These are phyloP conservation scores for Callosobruchus maculatus DNA, from an alignment of 2,888 invertebrate species.

Conservation along the genomic window DNA sequence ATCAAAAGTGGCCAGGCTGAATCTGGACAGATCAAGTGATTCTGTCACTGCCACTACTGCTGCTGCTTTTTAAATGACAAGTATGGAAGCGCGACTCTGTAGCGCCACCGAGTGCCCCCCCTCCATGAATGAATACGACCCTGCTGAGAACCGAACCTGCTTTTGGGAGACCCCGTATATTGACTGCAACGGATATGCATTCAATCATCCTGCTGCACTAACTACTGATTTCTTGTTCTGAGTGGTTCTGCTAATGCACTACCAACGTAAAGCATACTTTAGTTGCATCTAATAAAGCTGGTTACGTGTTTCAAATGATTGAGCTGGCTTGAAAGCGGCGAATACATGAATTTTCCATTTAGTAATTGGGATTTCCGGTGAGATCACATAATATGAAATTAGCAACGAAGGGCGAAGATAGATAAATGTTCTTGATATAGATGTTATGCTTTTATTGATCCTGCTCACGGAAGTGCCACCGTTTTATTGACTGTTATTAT, in stretches of 20 bases:
- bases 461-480: neutral
- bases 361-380: neutral
- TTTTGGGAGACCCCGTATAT: too few species aligned
- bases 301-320: neutral
- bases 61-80: too few species aligned
- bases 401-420: neutral
- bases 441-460: neutral
- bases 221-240: neutral
- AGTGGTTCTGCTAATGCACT: neutral
- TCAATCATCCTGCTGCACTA: neutral
- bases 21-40: too few species aligned
- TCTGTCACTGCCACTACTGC: too few species aligned
- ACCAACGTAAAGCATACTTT: neutral
- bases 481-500: too few species aligned
- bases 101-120: too few species aligned
- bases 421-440: neutral
- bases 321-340: neutral
- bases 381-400: neutral
- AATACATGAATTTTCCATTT: constrained; percentile 1
- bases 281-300: neutral
- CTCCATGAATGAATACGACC: too few species aligned
- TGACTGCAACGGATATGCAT: too few species aligned
- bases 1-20: too few species aligned
- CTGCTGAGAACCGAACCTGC: too few species aligned
- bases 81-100: too few species aligned